Base-by-base conservation (phyloP, 2,113 vertebrate genomes). In the Thymallus thymallus region DNA sequence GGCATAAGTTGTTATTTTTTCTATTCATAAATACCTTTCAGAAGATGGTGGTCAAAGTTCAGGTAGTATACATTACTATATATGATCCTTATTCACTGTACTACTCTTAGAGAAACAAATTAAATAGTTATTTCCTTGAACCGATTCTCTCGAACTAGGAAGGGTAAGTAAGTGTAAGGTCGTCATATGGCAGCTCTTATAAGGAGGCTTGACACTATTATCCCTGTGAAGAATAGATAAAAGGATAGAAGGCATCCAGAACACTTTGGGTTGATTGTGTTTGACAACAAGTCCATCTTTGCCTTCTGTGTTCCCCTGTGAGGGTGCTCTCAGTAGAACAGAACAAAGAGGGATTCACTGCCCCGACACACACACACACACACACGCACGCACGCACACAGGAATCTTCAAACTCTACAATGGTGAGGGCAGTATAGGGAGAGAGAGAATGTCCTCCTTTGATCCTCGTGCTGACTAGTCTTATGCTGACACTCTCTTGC, bases 181-280 rank as follows among this genome's bases (percentile, higher is more conserved):
- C 16, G 4, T 51, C 4, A 16, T 61, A 46, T 75, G 80, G 82
- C 83, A 84, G 74, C 80, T 77, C 63, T 62, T 74, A 79, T 75
- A 70, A 71, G 64, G 68, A 74, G 35, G 76, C 66, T 73, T 79
- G 78, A 73, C 75, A 82, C 69, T 88, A 86, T 84, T 87, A 73
- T 86, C 64, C 72, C 79, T 87, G 83, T 82, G 86, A 89, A 81
- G 71, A 84, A 71, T 18, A 87, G 86, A 90, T 90, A 84, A 87
- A 89, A 90, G 86, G 81, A 65, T n/a, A 72, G 81, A 68, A 84
- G 82, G 79, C 79, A 68, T 79, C 77, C 68, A 65, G 83, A 71
- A 78, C 79, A 83, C 81, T 84, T 90, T 79, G 80, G 87, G 83
- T 88, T 91, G 89, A 91, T 89, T 88, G 82, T 75, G 79, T 89